Conservation (phyloP, 2,888 invertebrate genomes). For the Morpho helenor region DNA sequence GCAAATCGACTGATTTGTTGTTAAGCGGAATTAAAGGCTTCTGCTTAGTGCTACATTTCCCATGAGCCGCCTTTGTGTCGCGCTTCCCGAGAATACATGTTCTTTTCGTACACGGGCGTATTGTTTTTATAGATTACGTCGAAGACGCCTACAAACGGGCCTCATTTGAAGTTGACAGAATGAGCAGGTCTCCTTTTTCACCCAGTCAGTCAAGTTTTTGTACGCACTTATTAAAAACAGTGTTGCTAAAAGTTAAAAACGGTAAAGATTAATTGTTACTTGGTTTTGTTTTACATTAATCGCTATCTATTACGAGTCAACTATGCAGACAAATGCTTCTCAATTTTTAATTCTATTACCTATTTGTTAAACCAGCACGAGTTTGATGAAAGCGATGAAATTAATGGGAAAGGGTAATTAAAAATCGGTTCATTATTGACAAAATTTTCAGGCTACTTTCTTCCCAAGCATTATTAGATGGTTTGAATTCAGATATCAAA, state of each 20-base stretch:
- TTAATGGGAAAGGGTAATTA: too few relatives aligned
- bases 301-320: too few relatives aligned
- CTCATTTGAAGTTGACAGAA: conserved; percentile 15
- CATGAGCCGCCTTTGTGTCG: conserved; percentile 34
- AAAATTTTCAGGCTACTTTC: too few relatives aligned
- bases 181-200: conserved; percentile 9
- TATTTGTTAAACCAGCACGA: too few relatives aligned
- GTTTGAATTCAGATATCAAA: too few relatives aligned
- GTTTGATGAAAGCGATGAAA: too few relatives aligned
- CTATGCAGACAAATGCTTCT: too few relatives aligned
- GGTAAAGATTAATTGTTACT: not conserved
- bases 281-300: too few relatives aligned
- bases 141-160: conserved; percentile 25
- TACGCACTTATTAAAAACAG: conserved; percentile 3
- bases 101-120: conserved; percentile 29
- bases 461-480: too few relatives aligned
- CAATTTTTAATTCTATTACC: too few relatives aligned
- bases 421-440: too few relatives aligned
- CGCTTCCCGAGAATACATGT: conserved; percentile 35
- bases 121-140: conserved; percentile 35
- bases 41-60: conserved; percentile 30
- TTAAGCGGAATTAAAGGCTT: conserved; percentile 46
- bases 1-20: conserved; percentile 40
- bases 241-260: conserved; percentile 2
- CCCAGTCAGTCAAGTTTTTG: conserved; percentile 5